Conservation (phyloP, 2,113 vertebrate genomes). For the Eonycteris spelaea region DNA sequence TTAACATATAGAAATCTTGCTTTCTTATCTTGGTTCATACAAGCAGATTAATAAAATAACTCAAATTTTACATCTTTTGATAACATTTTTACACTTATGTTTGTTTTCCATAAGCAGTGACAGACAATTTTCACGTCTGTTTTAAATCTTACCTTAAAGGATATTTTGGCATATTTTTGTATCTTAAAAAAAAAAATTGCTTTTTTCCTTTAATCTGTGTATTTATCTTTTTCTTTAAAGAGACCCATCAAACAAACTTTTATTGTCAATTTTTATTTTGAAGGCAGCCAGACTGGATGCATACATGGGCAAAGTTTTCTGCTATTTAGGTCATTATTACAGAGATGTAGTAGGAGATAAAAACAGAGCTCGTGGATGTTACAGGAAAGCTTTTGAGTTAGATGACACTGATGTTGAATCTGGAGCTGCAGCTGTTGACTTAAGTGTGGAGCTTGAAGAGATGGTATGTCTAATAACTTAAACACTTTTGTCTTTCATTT, state of each 20-base stretch:
- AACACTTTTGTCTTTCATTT: background rate
- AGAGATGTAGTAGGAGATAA: slow-evolving; percentile 88
- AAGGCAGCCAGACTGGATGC: slow-evolving; percentile 95
- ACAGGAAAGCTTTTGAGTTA: slow-evolving; percentile 95
- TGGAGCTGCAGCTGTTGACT: slow-evolving; percentile 91
- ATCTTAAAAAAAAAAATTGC: background rate
- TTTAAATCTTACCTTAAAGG: slow-evolving; percentile 27
- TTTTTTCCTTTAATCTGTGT: slow-evolving; percentile 15
- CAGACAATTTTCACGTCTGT: background rate
- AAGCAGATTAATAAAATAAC: slow-evolving; percentile 9
- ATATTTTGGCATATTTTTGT: slow-evolving; percentile 22
- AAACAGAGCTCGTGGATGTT: slow-evolving; percentile 93
- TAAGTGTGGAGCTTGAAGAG: slow-evolving; percentile 92
- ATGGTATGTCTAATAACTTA: slow-evolving; percentile 82
- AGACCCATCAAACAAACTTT: slow-evolving; percentile 15
- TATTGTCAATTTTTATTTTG: slow-evolving; percentile 58
- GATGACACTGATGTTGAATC: slow-evolving; percentile 88
- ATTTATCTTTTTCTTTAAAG: slow-evolving; percentile 22
- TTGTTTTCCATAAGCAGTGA: background rate
- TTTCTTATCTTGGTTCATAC: background rate
- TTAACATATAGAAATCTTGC: background rate
- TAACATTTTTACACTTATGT: background rate
- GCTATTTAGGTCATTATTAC: slow-evolving; percentile 94
- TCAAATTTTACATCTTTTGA: slow-evolving; percentile 27
- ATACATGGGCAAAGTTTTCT: slow-evolving; percentile 88